These are phyloP conservation scores for Chrysopilus asiliformis DNA, from an alignment of 2,888 invertebrate genomes.

Conservation along the genomic window DNA sequence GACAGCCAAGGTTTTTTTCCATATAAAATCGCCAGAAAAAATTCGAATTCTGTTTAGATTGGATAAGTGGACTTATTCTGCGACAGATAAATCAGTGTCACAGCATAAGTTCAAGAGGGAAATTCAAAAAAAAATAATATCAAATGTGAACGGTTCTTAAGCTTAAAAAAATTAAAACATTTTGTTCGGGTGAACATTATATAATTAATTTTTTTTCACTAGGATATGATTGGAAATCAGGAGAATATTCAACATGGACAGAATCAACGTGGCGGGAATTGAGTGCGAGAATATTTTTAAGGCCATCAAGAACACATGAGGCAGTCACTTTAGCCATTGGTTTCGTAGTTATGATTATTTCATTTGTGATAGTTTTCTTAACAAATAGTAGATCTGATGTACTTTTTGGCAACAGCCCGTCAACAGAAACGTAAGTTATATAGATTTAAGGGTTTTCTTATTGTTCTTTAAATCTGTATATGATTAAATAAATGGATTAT, in stretches of 20 bases:
- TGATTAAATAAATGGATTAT: background rate
- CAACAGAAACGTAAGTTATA: conserved; percentile 30
- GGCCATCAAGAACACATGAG: conserved; percentile 40
- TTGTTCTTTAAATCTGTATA: background rate
- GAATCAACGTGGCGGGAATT: conserved; percentile 73
- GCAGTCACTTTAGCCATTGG: conserved; percentile 30
- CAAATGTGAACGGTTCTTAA: no score
- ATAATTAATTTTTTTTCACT: conserved; percentile 20
- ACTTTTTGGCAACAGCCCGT: conserved; percentile 29
- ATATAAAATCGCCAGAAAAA: no score
- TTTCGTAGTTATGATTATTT: conserved; percentile 29
- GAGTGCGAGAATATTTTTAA: conserved; percentile 63
- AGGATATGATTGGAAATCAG: conserved; percentile 67
- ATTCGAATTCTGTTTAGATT: no score
- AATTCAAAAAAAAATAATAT: no score
- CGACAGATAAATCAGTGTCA: no score
- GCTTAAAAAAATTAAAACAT: no score
- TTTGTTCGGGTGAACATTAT: no score
- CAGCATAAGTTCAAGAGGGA: no score
- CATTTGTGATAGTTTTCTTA: conserved; percentile 32
- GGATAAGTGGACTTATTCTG: no score
- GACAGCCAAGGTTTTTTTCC: no score
- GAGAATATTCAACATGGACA: conserved; percentile 73
- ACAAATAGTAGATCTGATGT: conserved; percentile 32
- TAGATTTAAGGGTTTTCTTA: background rate